These are phyloP conservation scores for Dasysyrphus albostriatus DNA, from an alignment of 2,888 invertebrate species.

Conservation along the genomic window DNA sequence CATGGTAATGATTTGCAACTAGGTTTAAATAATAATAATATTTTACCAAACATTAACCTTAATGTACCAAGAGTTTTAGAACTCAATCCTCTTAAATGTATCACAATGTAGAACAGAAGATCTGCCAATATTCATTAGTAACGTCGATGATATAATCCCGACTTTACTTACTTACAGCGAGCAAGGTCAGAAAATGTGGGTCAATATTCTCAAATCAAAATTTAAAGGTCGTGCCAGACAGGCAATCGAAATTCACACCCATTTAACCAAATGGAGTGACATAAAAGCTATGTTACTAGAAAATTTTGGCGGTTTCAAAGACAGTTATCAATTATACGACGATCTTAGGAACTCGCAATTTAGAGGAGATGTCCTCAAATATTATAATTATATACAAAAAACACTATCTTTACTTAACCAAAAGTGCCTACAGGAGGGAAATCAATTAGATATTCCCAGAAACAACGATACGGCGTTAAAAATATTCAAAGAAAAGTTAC, in stretches of 20 bases:
- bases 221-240: constrained; percentile 12
- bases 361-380: too few species aligned
- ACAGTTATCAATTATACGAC: too few species aligned
- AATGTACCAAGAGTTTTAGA: neutral
- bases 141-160: too few species aligned
- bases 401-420: constrained; percentile 23
- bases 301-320: too few species aligned
- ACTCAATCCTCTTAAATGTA: too few species aligned
- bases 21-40: constrained; percentile 8
- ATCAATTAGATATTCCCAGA: constrained; percentile 29
- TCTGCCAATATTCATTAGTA: constrained; percentile 33
- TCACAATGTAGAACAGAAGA: constrained; percentile 38
- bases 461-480: neutral
- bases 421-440: constrained; percentile 34
- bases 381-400: constrained; percentile 29
- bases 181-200: constrained; percentile 11
- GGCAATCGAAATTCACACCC: constrained; percentile 20
- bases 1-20: neutral
- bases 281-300: constrained; percentile 38
- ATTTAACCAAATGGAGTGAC: constrained; percentile 29
- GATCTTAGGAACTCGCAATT: too few species aligned
- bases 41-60: constrained; percentile 13
- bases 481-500: too few species aligned
- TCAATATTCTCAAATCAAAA: constrained; percentile 1
- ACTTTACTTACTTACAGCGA: constrained; percentile 28